A percentile compares a stretch with the other conserved stretches of the same genome.
Conservation (phyloP, 2,797 vertebrate genomes). For the Syndactyla subalaris region DNA sequence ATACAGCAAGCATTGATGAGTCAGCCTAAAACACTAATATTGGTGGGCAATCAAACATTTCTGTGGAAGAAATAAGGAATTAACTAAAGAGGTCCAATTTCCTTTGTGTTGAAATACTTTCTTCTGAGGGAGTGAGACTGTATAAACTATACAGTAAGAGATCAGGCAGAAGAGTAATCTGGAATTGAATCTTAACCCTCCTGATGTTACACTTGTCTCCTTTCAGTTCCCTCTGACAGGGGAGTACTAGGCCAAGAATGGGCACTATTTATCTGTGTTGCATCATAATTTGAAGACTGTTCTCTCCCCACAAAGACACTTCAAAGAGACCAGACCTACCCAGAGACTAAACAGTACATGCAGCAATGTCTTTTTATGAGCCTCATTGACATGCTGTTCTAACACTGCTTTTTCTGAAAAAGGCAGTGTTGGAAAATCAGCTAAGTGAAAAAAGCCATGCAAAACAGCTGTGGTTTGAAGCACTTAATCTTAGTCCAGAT, state of each 20-base stretch:
- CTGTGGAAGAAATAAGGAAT: neutral
- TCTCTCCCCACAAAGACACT: neutral
- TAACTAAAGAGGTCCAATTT: neutral
- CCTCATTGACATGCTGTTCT: neutral
- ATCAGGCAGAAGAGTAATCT: neutral
- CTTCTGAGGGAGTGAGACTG: neutral
- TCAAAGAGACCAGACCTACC: neutral
- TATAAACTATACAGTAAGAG: neutral
- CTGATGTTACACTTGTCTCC: accelerated
- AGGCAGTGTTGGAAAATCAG: neutral
- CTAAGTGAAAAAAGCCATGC: neutral
- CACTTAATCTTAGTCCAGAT: neutral
- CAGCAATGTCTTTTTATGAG: neutral
- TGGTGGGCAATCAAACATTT: neutral
- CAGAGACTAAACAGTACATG: neutral
- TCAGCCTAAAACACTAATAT: neutral
- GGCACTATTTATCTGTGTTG: neutral
- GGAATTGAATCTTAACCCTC: neutral
- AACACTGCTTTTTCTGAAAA: neutral
- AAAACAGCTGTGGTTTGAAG: neutral
- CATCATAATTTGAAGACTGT: neutral
- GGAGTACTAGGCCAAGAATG: neutral
- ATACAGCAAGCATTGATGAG: neutral
- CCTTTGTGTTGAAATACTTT: neutral
- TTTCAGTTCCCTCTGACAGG: neutral